Base-by-base conservation (phyloP, 1,140 invertebrate species). In the Proales similis region DNA sequence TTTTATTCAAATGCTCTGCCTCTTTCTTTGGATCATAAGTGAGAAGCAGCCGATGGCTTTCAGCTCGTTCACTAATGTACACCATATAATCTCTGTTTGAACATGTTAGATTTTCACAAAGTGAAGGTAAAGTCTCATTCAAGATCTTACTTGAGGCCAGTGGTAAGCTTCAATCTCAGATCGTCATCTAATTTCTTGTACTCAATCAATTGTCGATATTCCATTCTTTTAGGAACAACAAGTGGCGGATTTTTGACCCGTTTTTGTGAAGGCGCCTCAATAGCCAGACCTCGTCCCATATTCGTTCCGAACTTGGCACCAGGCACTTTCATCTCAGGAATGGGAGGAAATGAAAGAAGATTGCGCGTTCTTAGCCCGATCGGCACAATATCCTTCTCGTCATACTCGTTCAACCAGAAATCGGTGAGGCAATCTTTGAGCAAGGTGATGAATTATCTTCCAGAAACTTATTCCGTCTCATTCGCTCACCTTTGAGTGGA, bases 371-470 rank as follows among this genome's bases (percentile, higher is more conserved):
- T 57, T 7, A 76, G 69, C 17, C 73, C 73, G 3, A 49, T 64
- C 36, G 74, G 74, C 42, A 74, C 68, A 27, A 76, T 74, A 30
- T 70, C 72, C 17, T 71, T 67, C 38, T 69, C 66, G 24, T 71
- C 69, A 63, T 74, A 76, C 5, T 70, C 68, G 63, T 69, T 69
- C 3, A 74, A 49, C 73, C 73, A 76, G 6, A 62, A 63, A 36
- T 75, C 68, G 26, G 48, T 72, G 11, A 71, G 69, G 53, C 70
- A 70, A 36, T 74, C 70, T 39, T 30, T 29, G 14, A 2, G 11
- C 22, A 46, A n/a, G 29, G 27, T 12, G 6, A 32, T 27, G n/a
- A 63, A 48, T 20, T 26, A 17, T 38, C 20, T 48, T 22, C 4
- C 36, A 33, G 27, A 36, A 36, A 33, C 24, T 38, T 46, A 12